Base-by-base conservation (phyloP, 2,113 vertebrate genomes). In the Mesitornis unicolor region DNA sequence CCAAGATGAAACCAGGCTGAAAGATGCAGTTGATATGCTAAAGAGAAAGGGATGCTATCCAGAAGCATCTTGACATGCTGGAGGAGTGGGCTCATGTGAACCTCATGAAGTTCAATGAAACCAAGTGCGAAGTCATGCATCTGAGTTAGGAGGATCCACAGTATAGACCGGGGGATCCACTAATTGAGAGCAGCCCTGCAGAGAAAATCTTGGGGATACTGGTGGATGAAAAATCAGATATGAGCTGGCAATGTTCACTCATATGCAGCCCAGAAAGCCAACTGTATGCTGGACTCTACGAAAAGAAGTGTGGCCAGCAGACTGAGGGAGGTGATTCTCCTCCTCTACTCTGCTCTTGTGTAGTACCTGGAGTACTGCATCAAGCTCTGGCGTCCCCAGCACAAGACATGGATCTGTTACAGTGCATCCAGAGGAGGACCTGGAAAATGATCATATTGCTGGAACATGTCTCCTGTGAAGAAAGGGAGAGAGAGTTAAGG, bases 261-360 rank as follows among this genome's bases (percentile, higher is more conserved):
- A 24, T 48, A 60, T 22, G 9, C n/a, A 25, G 26, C 9, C 22
- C 31, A 67, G 53, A 84, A 68, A 57, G 17, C 5, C 24, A 57
- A 2, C 11, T 0, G 0, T 40, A 28, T 45, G 11, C 5, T 11
- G 36, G 36, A 20, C 14, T 80, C 15, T 36, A 33, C 40, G 10
- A 57, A 69, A 75, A 74, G 16, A 43, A 73, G 6, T 11, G 4
- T 20, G 12, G 3, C 47, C 47, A 48, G 47, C 47, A 48, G 47
- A 11, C 13, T 48, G 47, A 59, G 13, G 21, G 21, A 59, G 21
- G 56, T 35, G 8, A 59, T 35, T 35, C 24, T 35, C 56, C n/a
- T 24, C 13, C n/a, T 59, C 56, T 57, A 10, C 54, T 57, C 56
- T 57, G 13, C 18, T 59, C 16, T 33, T 3, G 9, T 61, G 54